These are phyloP conservation scores for Cirrhinus mrigala DNA, from an alignment of 2,797 vertebrate species.

Conservation along the genomic window DNA sequence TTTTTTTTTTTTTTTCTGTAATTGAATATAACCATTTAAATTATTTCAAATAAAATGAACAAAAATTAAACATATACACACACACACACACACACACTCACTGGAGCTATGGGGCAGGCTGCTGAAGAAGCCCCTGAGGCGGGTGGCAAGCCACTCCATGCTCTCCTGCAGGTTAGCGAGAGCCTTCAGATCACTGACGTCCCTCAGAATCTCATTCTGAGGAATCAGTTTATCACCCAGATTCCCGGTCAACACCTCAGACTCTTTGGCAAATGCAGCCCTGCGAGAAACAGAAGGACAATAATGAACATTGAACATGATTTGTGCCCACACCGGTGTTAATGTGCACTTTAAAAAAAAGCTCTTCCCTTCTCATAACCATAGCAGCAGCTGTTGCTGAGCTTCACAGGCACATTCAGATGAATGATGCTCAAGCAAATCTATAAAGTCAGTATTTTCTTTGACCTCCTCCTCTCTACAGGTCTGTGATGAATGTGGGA, in stretches of 20 bases:
- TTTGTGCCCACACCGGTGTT: slow-evolving; percentile 41
- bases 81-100: slow-evolving; percentile 73
- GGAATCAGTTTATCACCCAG: slow-evolving; percentile 97
- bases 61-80: neutral
- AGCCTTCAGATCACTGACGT: slow-evolving; percentile 96
- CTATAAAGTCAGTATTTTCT: slow-evolving; percentile 20
- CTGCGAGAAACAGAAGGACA: slow-evolving; percentile 70
- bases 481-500: slow-evolving; percentile 25
- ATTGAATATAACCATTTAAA: too few species aligned
- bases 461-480: slow-evolving; percentile 18
- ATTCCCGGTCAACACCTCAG: slow-evolving; percentile 96
- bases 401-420: neutral
- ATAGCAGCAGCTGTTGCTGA: neutral
- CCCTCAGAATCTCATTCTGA: slow-evolving; percentile 92
- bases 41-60: too few species aligned
- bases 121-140: slow-evolving; percentile 86
- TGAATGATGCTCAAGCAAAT: slow-evolving; percentile 15
- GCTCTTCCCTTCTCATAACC: slow-evolving; percentile 32
- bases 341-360: slow-evolving; percentile 50
- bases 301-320: neutral
- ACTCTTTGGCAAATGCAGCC: slow-evolving; percentile 95
- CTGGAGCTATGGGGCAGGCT: slow-evolving; percentile 84
- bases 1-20: too few species aligned
- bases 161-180: slow-evolving; percentile 98
- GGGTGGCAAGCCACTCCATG: slow-evolving; percentile 93